Percentiles rank a stretch among this genome's conserved stretches.
These are phyloP conservation scores for Drosophila acutilabella DNA, from an alignment of 2,888 invertebrate genomes.

Conservation along the genomic window DNA sequence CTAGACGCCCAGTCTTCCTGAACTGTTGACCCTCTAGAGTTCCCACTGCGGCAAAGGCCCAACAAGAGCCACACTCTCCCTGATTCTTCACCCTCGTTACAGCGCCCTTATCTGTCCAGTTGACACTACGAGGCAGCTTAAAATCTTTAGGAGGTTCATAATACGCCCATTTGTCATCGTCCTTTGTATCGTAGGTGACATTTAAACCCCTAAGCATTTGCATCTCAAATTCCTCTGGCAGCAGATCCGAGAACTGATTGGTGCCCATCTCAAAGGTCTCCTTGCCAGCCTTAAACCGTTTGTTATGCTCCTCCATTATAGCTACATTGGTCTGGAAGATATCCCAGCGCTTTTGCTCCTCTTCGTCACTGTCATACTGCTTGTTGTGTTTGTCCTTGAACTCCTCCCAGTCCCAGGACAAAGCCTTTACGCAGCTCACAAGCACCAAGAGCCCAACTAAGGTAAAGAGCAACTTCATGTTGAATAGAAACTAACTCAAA, in stretches of 20 bases:
- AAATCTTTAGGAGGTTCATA: constrained; percentile 86
- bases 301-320: constrained; percentile 93
- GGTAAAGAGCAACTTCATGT: constrained; percentile 11
- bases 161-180: constrained; percentile 45
- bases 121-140: constrained; percentile 89
- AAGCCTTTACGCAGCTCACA: background rate
- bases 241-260: constrained; percentile 94
- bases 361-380: constrained; percentile 88
- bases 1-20: constrained; percentile 89
- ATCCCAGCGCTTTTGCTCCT: constrained; percentile 93
- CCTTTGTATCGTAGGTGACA: constrained; percentile 30
- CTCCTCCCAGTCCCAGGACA: constrained; percentile 22
- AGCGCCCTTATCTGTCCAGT: constrained; percentile 93
- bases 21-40: constrained; percentile 94
- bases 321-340: constrained; percentile 94
- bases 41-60: constrained; percentile 97
- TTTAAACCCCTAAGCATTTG: constrained; percentile 76
- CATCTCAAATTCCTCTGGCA: constrained; percentile 91
- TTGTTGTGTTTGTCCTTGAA: constrained; percentile 86
- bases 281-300: constrained; percentile 88
- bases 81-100: constrained; percentile 95
- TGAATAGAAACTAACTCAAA: background rate
- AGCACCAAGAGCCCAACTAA: background rate
- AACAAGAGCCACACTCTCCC: constrained; percentile 94
- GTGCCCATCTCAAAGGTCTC: constrained; percentile 89